Conservation (phyloP, 2,888 invertebrate genomes). For the Tortrix viridana region DNA sequence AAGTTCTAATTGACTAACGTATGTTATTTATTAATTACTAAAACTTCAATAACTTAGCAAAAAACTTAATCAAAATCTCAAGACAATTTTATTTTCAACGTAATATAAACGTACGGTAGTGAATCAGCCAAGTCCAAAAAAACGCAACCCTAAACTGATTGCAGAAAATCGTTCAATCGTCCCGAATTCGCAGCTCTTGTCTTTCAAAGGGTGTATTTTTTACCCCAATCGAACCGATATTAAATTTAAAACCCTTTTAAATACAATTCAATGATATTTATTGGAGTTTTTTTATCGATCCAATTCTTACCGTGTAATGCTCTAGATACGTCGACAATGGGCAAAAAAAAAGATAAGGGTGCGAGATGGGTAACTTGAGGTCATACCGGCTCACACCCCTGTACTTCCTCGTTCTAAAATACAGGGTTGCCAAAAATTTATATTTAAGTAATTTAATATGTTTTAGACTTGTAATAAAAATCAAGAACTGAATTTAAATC, state of each 20-base stretch:
- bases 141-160: slow-evolving; percentile 40
- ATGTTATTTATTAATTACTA: too few relatives aligned
- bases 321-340: slow-evolving; percentile 70
- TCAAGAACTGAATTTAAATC: too few relatives aligned
- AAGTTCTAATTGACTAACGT: too few relatives aligned
- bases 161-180: slow-evolving; percentile 55
- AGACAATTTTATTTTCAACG: neutral
- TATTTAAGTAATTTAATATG: neutral
- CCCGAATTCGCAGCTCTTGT: slow-evolving; percentile 63
- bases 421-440: slow-evolving; percentile 61
- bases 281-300: slow-evolving; percentile 75
- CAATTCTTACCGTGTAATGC: slow-evolving; percentile 70
- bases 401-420: slow-evolving; percentile 71
- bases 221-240: slow-evolving; percentile 75
- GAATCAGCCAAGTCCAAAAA: neutral
- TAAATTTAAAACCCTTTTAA: slow-evolving; percentile 82
- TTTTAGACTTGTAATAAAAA: neutral
- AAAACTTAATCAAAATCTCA: neutral
- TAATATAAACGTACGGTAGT: neutral
- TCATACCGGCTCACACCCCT: slow-evolving; percentile 81
- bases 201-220: slow-evolving; percentile 48
- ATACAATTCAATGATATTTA: slow-evolving; percentile 82
- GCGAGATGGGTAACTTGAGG: slow-evolving; percentile 81
- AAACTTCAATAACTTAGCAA: too few relatives aligned
- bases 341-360: slow-evolving; percentile 62